phyloP scores from a whole-genome alignment of 2,888 invertebrate species.

The Amorpha juglandis region DNA sequence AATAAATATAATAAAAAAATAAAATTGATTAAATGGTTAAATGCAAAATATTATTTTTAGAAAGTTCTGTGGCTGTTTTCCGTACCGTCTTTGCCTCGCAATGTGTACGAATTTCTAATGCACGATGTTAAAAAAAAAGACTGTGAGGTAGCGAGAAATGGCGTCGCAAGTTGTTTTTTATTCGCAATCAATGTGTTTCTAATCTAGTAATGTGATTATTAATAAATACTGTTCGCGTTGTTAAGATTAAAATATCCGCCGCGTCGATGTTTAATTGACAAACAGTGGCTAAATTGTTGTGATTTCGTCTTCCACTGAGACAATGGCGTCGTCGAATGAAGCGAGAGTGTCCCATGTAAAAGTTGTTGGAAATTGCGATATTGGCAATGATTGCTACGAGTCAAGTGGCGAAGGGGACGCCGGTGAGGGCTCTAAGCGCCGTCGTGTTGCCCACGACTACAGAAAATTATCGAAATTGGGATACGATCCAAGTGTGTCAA shows the following conservation, averaged over 20 bases:
- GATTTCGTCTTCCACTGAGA: constrained; percentile 66
- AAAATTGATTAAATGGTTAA: not conserved
- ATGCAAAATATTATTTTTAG: constrained; percentile 3
- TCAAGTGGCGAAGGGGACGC: constrained; percentile 65
- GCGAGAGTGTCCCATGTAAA: constrained; percentile 75
- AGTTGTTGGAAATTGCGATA: constrained; percentile 73
- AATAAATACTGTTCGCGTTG: constrained; percentile 50
- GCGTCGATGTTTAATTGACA: constrained; percentile 67
- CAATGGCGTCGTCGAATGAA: constrained; percentile 82
- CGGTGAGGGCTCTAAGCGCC: constrained; percentile 74
- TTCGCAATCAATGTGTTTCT: constrained; percentile 73
- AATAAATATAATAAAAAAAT: not conserved
- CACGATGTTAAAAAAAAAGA: constrained; percentile 61
- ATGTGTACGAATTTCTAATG: constrained; percentile 52
- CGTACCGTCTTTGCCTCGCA: constrained; percentile 45
- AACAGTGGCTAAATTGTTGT: constrained; percentile 58
- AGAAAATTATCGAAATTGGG: constrained; percentile 78
- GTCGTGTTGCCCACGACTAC: constrained; percentile 74
- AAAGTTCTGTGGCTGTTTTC: constrained; percentile 44
- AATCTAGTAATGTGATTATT: constrained; percentile 56
- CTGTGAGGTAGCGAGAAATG: constrained; percentile 76
- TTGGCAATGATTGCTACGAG: constrained; percentile 59
- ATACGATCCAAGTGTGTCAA: constrained; percentile 78
- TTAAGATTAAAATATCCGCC: constrained; percentile 53
- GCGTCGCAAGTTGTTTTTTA: constrained; percentile 84